Conservation (phyloP, 2,888 invertebrate species). For the Parnassius smintheus region DNA sequence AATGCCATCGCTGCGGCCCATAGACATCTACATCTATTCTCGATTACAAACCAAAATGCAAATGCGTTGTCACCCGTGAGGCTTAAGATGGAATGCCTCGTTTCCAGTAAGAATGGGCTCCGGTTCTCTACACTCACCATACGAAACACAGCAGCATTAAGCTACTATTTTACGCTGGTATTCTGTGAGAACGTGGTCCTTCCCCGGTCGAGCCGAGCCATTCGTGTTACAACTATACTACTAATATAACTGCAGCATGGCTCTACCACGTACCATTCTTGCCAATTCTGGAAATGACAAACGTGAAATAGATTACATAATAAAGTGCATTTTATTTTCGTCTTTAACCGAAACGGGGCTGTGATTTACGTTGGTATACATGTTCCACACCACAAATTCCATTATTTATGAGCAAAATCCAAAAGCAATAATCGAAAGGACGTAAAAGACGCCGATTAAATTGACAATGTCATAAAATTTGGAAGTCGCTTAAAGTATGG, state of each 20-base stretch:
- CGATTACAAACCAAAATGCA: too few species aligned
- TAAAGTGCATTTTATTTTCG: constrained; percentile 13
- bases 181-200: too few species aligned
- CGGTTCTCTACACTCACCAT: too few species aligned
- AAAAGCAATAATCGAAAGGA: constrained; percentile 27
- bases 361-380: constrained; percentile 22
- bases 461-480: constrained; percentile 29
- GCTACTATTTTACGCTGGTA: too few species aligned
- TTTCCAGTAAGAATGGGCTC: too few species aligned
- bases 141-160: too few species aligned
- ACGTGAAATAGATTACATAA: constrained; percentile 17
- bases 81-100: too few species aligned
- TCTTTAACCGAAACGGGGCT: constrained; percentile 14
- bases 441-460: constrained; percentile 28
- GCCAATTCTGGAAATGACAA: constrained; percentile 18
- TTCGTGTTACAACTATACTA: too few species aligned
- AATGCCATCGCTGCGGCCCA: constrained; percentile 2
- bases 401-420: constrained; percentile 28
- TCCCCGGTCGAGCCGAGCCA: too few species aligned
- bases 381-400: constrained; percentile 26
- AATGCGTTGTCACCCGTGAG: too few species aligned
- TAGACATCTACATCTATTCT: too few species aligned
- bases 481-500: constrained; percentile 24
- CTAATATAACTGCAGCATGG: too few species aligned
- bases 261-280: not conserved